Evolutionary conservation across 2,113 vertebrate genomes (phyloP), one percentile per base, ranked within the genome.

Genomic region (Pelecanoides urinatrix): DNA sequence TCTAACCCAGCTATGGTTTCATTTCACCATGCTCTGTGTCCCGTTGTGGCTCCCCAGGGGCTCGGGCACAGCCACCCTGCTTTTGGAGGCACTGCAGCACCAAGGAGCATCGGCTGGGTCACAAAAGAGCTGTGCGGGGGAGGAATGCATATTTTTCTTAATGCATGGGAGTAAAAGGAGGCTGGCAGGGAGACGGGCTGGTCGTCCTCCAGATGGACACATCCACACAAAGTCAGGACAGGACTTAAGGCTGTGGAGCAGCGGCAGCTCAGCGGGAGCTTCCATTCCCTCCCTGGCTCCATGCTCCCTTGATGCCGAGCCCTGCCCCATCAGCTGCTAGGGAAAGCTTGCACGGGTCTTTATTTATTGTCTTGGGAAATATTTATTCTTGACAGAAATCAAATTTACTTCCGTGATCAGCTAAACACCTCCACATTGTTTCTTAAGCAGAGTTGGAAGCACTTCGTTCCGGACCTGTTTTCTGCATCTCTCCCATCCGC

Each of bases 281-380:
- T 14, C 36, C 34, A 18, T 52, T 66, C 36, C 30, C 44, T 55
- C 36, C 71, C n/a, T 8, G 15, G 36, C 44, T 80, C 76, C 79
- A 76, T 36, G 5, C 49, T 25, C 29, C n/a, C 61, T 67, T 0
- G 0, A 10, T 30, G 40, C 53, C 0, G 0, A 86, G 32, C 50
- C 50, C 61, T 58, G 30, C 34, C 20, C n/a, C 84, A 86, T 13
- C 21, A 2, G 40, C 73, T 61, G 16, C 38, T 9, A 34, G 13
- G 22, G 21, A 53, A 50, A 74, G 29, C 52, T 45, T 50, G 27
- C 34, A 74, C 0, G 0, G 30, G 20, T 27, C 44, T 91, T 66
- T 36, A 36, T 40, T 68, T 62, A 27, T 22, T 38, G 22, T 40
- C 62, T 82, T 47, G 16, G 44, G 84, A 84, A 96, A 55, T 47